Evolutionary conservation across 2,113 vertebrate species (phyloP), one percentile per base, ranked within the genome.

Genomic region (Caretta caretta): DNA sequence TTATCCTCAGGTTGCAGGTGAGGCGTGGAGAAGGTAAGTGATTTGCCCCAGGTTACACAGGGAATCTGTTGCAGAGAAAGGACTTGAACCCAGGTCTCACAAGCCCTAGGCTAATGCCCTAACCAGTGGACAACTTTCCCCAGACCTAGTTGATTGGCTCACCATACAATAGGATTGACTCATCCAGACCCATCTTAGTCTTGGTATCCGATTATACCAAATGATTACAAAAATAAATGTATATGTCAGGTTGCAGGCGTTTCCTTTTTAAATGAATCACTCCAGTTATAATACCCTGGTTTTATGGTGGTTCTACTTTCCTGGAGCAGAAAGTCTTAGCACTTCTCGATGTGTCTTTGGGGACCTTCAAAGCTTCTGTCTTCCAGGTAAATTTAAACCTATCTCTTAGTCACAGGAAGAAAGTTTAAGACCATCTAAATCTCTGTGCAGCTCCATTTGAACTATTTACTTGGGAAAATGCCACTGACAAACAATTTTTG

Each of bases 211-310:
- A 56, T 72, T 76, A 50, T 48, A 48, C 46, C 75, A 78, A 48
- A 78, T 76, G 27, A 46, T 76, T 27, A 10, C 27, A 50, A 59
- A 54, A 76, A 17, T 3, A 51, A 25, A 62, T 62, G 29, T 29
- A 16, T n/a, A 49, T 80, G 69, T 90, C 31, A 8, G 57, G 29
- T 38, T 88, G 20, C 56, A 92, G 59, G 17, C 81, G 81, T 54
- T 96, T 96, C 86, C 87, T 92, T 82, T 91, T 89, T 84, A 94
- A 93, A 59, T 35, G 50, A 96, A 92, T 81, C 8, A 24, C 90
- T 82, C 84, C 27, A 88, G 79, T 57, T 84, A 93, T 80, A 72
- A 90, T 89, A 88, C 88, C 80, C 75, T 78, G 25, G 69, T 78
- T 78, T 25, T 48, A 14, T 12, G 25, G 24, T 78, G 84, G 88